Conservation (phyloP, 2,113 vertebrate species). For the Vidua chalybeata region DNA sequence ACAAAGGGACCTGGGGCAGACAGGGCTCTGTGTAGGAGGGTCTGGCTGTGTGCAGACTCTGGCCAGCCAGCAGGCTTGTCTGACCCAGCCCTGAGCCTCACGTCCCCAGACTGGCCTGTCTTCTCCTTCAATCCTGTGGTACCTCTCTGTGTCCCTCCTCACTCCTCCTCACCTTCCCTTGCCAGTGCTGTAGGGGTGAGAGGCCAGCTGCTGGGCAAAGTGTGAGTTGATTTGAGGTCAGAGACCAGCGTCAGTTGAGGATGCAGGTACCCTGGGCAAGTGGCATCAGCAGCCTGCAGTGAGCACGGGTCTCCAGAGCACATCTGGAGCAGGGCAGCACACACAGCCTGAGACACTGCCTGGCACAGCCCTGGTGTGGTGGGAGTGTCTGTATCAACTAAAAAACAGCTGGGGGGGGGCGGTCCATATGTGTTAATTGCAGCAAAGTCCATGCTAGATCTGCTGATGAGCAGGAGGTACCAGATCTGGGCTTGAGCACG, state of each 20-base stretch:
- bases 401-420: rapidly evolving
- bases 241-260: rapidly evolving
- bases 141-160: background rate
- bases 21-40: background rate
- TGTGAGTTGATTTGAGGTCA: background rate
- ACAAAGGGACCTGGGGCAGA: background rate
- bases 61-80: too few relatives aligned
- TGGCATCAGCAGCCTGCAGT: background rate
- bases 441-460: background rate
- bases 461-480: background rate
- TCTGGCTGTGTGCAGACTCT: background rate
- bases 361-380: background rate
- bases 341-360: too few relatives aligned
- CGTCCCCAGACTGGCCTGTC: rapidly evolving
- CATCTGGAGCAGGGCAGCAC: background rate
- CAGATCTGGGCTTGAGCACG: background rate
- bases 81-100: background rate
- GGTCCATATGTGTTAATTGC: background rate
- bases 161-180: too few relatives aligned
- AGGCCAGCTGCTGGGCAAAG: background rate
- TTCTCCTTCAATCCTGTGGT: background rate
- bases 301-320: rapidly evolving
- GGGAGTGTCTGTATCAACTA: background rate
- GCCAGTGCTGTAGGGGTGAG: rapidly evolving
- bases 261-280: rapidly evolving